Percentiles rank a stretch among this genome's conserved stretches.
phyloP scores from a whole-genome alignment of 2,888 invertebrate genomes.

The Microplitis deprimator region DNA sequence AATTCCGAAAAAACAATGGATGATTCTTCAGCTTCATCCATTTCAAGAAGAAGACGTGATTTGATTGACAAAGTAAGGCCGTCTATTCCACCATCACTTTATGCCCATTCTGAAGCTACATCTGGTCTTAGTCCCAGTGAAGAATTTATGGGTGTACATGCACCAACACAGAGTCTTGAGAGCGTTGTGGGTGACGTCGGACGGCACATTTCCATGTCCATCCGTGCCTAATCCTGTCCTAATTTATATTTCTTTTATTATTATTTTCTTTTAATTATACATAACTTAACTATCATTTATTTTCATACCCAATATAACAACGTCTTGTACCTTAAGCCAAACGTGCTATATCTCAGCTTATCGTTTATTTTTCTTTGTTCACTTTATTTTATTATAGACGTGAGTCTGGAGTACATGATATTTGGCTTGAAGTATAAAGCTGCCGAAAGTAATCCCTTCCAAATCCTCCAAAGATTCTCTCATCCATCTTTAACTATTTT shows the following conservation, averaged over 20 bases:
- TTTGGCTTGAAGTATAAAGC: conserved; percentile 48
- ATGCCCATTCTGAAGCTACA: conserved; percentile 57
- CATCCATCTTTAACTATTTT: neutral
- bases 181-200: conserved; percentile 87
- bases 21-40: conserved; percentile 91
- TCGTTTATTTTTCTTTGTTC: conserved; percentile 19
- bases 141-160: conserved; percentile 64
- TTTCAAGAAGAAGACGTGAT: conserved; percentile 66
- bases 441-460: conserved; percentile 22
- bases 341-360: conserved; percentile 34
- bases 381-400: conserved; percentile 35
- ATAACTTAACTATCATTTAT: conserved; percentile 40
- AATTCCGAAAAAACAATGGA: conserved; percentile 88
- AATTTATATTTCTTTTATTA: conserved; percentile 38
- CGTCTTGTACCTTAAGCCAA: conserved; percentile 51
- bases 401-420: conserved; percentile 37
- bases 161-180: conserved; percentile 78
- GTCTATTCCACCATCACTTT: conserved; percentile 63
- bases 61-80: conserved; percentile 56
- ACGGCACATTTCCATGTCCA: conserved; percentile 73
- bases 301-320: conserved; percentile 39
- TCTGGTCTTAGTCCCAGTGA: conserved; percentile 63
- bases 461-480: conserved; percentile 32
- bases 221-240: conserved; percentile 60
- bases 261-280: conserved; percentile 35